phyloP scores from a whole-genome alignment of 1,140 invertebrate genomes.

The Lucilia sericata region DNA sequence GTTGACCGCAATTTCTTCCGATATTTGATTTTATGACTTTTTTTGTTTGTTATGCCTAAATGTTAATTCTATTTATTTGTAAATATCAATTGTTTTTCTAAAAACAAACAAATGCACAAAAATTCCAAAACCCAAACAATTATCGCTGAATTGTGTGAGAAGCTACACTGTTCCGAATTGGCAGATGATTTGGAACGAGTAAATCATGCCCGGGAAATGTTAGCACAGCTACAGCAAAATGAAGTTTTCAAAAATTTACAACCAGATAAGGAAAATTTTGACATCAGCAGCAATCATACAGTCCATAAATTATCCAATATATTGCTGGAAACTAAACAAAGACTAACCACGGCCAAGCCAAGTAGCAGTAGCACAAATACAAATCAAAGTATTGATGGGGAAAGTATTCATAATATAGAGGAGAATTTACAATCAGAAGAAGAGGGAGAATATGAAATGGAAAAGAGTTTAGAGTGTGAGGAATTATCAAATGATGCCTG shows the following conservation, averaged over 20 bases:
- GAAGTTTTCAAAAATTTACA: background rate
- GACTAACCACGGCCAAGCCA: background rate
- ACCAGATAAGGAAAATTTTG: background rate
- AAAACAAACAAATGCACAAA: no score
- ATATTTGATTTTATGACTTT: no score
- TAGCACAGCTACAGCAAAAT: constrained; percentile 22
- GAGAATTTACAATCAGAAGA: background rate
- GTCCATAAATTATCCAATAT: background rate
- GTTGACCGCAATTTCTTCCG: no score
- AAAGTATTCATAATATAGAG: background rate
- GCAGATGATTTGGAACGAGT: constrained; percentile 37
- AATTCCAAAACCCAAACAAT: background rate
- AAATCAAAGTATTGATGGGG: background rate
- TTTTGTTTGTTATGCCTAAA: no score
- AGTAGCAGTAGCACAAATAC: background rate
- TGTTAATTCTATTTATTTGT: no score
- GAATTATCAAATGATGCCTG: constrained; percentile 46
- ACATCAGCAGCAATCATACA: background rate
- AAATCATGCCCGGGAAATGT: constrained; percentile 37
- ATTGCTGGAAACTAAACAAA: background rate
- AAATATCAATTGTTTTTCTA: no score
- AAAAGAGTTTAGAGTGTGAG: background rate
- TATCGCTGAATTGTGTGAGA: constrained; percentile 32
- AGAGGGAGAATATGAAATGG: background rate
- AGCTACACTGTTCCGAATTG: constrained; percentile 28